A percentile compares a stretch with the other conserved stretches of the same genome.
These are phyloP conservation scores for Stegostoma tigrinum DNA, from an alignment of 2,113 vertebrate species.

Conservation along the genomic window DNA sequence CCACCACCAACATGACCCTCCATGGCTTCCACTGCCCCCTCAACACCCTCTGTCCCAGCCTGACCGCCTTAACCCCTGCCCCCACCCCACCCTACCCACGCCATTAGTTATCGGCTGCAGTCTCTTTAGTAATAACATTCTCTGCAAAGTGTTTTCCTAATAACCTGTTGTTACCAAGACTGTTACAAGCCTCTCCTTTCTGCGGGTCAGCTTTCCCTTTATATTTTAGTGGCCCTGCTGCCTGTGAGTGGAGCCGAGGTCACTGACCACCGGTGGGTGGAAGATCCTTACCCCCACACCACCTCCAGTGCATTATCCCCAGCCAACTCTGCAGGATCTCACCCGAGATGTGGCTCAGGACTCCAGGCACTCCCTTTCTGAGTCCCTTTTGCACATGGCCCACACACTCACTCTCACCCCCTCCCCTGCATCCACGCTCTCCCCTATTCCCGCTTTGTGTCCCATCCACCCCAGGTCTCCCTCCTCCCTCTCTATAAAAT, in stretches of 20 bases:
- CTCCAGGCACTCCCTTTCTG: neutral
- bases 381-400: too few species aligned
- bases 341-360: neutral
- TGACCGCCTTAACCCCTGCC: neutral
- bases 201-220: neutral
- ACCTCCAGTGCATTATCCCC: too few species aligned
- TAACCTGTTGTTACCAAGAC: neutral
- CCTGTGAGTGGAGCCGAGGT: neutral
- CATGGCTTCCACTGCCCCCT: neutral
- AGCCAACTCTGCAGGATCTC: too few species aligned
- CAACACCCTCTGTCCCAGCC: neutral
- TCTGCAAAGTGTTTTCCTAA: neutral
- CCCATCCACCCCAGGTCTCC: too few species aligned
- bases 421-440: too few species aligned
- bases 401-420: neutral
- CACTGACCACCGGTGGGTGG: neutral
- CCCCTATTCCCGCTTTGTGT: too few species aligned
- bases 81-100: neutral
- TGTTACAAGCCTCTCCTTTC: neutral
- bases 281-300: neutral
- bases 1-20: slow-evolving; percentile 73
- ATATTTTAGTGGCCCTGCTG: neutral
- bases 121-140: neutral
- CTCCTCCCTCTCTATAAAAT: neutral
- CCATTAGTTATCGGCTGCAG: neutral